Evolutionary conservation across 2,113 vertebrate species (phyloP), one percentile per base, ranked within the genome.

Genomic region (Holacanthus passer): DNA sequence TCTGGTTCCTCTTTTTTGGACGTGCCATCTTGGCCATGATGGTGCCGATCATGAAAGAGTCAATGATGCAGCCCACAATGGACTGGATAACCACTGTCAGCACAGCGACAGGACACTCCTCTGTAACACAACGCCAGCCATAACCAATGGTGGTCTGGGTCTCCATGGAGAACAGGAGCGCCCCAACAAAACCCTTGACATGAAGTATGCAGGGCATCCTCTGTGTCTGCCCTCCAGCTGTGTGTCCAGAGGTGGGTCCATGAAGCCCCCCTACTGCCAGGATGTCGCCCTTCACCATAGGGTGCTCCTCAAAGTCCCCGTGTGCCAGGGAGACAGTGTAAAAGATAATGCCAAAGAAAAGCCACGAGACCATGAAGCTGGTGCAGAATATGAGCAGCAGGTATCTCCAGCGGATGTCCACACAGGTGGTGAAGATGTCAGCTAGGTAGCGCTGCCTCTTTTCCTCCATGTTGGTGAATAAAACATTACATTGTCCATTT

Each of bases 1-100:
- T 99, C 92, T 99, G 97, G 13, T 98, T 98, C 82, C 98, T 93
- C 91, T 99, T 99, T 94, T 99, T 99, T 48, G 98, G 98, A 60
- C 97, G 95, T 0, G 98, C 98, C 97, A 99, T 99, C 91, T 99
- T 99, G 85, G 97, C 98, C 98, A 99, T 99, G 86, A 99, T 99
- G 81, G 97, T 99, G 71, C 98, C 98, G n/a, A 99, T 98, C 97
- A 99, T 98, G 93, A 99, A 99, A 53, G 98, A 97, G 95, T 99
- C 98, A 22, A 99, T 98, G 92, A 99, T 97, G 0, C 98, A 99
- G 75, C 98, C 98, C 83, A 98, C 95, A 0, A 99, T 99, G 78
- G 97, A 99, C 95, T 99, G 98, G 27, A 97, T 92, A 48, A 99
- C 97, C 6, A 99, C 98, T 0, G 97, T 97, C 56, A 97, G 91